Conservation (phyloP, 2,797 vertebrate genomes). For the Lepilemur septentrionalis region DNA sequence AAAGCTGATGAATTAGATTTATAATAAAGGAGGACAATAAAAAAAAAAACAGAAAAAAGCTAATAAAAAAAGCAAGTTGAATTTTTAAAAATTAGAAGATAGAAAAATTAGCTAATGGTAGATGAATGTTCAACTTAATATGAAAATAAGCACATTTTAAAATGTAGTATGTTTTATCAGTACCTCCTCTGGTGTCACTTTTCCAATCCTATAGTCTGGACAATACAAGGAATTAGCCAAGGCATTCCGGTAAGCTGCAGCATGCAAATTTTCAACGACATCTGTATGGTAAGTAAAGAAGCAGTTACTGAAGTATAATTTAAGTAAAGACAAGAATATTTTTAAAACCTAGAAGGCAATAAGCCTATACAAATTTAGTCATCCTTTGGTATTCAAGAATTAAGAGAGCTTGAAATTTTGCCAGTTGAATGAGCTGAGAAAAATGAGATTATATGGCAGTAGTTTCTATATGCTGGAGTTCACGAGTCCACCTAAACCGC, state of each 20-base stretch:
- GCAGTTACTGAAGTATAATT: not conserved
- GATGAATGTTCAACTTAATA: not conserved
- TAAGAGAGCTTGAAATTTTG: not conserved
- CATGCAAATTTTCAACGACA: slow-evolving; percentile 93
- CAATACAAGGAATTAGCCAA: slow-evolving; percentile 96
- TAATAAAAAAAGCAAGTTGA: not conserved
- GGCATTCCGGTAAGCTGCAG: slow-evolving; percentile 92
- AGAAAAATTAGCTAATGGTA: not conserved
- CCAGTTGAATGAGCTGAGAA: not conserved
- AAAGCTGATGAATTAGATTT: not conserved
- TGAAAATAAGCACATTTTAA: not conserved
- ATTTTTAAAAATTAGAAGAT: slow-evolving; percentile 9
- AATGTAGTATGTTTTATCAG: slow-evolving; percentile 12
- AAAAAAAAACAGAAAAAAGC: not conserved
- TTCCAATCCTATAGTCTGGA: slow-evolving; percentile 92
- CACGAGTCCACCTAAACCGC: not conserved
- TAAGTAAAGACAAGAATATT: not conserved
- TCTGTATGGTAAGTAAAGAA: slow-evolving; percentile 79
- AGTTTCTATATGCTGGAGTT: not conserved
- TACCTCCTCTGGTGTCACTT: slow-evolving; percentile 93
- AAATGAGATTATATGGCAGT: not conserved
- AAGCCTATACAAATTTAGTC: not conserved
- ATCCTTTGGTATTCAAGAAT: not conserved
- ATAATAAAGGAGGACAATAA: not conserved
- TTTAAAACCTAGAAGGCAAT: not conserved